phyloP scores from a whole-genome alignment of 2,797 vertebrate species.

The Schizopygopsis malacanthus region DNA sequence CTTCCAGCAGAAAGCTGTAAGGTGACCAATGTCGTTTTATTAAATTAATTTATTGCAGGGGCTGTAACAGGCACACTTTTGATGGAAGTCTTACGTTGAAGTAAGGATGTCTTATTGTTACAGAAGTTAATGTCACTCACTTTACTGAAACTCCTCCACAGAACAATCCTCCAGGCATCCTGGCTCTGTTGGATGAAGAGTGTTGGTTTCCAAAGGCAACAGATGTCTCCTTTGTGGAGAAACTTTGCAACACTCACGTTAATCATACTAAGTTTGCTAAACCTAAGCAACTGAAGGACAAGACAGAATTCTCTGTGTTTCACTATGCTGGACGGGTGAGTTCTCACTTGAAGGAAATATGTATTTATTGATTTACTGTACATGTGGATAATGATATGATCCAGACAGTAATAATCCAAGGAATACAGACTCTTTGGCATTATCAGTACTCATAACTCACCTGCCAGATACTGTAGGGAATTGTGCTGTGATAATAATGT shows the following conservation, averaged over 20 bases:
- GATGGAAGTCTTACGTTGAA: neutral
- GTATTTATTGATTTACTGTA: neutral
- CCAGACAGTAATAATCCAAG: neutral
- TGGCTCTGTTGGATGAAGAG: constrained; percentile 95
- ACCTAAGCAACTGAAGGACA: constrained; percentile 93
- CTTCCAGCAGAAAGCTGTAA: neutral
- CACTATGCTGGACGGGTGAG: constrained; percentile 95
- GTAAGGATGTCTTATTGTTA: neutral
- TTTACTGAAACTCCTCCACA: constrained; percentile 61
- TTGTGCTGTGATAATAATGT: neutral
- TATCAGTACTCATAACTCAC: neutral
- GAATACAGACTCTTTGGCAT: neutral
- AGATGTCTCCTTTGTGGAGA: constrained; percentile 93
- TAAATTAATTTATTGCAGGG: neutral
- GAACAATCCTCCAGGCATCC: constrained; percentile 94
- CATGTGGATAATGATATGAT: neutral
- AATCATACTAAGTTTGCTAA: constrained; percentile 92
- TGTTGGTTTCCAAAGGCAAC: constrained; percentile 99
- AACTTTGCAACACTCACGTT: constrained; percentile 85
- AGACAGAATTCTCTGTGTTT: constrained; percentile 89
- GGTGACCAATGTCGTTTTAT: neutral
- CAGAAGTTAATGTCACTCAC: neutral
- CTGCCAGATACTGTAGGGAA: neutral
- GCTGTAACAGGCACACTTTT: neutral
- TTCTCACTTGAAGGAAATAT: neutral